These are phyloP conservation scores for Rhinoptilus africanus DNA, from an alignment of 2,113 vertebrate genomes.

Conservation along the genomic window DNA sequence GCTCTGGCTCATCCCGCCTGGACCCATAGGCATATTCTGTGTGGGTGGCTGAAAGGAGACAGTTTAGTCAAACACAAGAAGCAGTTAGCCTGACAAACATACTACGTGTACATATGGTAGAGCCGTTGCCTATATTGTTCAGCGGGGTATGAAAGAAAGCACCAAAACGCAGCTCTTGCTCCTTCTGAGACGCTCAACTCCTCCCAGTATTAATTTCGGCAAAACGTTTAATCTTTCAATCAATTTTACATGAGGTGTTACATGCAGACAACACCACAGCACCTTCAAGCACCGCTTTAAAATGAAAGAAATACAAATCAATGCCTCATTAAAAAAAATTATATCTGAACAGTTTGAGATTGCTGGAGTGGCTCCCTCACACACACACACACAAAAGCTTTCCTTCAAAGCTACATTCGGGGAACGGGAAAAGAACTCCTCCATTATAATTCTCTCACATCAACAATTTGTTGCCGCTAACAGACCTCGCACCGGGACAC, in stretches of 20 bases:
- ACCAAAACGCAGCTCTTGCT: neutral
- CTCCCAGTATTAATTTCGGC: neutral
- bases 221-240: neutral
- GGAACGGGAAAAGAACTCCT: neutral
- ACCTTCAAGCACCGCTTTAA: neutral
- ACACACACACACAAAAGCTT: neutral
- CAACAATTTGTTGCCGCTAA: neutral
- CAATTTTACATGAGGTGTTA: constrained; percentile 3
- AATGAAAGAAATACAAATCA: neutral
- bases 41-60: constrained; percentile 89
- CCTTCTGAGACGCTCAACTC: neutral
- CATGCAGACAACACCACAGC: neutral
- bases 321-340: constrained; percentile 33
- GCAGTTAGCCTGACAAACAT: constrained; percentile 65
- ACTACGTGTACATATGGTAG: constrained; percentile 49
- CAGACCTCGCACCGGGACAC: constrained; percentile 10
- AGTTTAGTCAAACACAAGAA: constrained; percentile 73
- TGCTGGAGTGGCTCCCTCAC: neutral
- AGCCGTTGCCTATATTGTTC: constrained; percentile 46
- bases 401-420: neutral
- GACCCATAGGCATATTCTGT: constrained; percentile 97
- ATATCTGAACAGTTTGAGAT: neutral
- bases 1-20: constrained; percentile 93
- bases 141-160: neutral
- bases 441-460: neutral